Evolutionary conservation across 2,113 vertebrate species (phyloP).

Genomic region (Heliornis fulica): DNA sequence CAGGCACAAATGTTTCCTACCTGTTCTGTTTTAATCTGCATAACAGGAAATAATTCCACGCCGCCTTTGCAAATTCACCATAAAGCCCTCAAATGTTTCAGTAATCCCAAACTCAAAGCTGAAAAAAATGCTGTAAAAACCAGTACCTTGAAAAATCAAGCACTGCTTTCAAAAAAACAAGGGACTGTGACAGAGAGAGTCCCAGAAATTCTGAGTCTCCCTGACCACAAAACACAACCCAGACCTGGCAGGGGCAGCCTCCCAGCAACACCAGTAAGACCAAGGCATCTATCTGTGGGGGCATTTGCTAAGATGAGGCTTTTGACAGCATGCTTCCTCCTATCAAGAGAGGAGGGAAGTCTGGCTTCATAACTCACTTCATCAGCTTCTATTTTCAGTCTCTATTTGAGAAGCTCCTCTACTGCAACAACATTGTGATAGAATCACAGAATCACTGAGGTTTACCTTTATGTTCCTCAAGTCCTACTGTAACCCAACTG

Average conservation of each 20-base stretch:
- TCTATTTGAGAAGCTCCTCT: neutral
- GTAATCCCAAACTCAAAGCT: neutral
- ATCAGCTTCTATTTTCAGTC: neutral
- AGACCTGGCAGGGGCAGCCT: neutral
- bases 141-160: neutral
- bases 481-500: no score
- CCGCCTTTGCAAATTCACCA: neutral
- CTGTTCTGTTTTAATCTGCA: neutral
- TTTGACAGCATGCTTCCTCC: rapidly evolving
- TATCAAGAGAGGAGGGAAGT: rapidly evolving
- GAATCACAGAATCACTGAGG: no score
- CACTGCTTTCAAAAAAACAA: neutral
- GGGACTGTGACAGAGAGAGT: rapidly evolving
- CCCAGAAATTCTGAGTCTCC: neutral
- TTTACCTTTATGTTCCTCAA: no score
- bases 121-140: no score
- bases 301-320: neutral
- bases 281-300: rapidly evolving
- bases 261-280: rapidly evolving
- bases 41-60: neutral
- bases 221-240: neutral
- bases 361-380: neutral
- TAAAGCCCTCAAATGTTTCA: neutral
- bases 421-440: rapidly evolving
- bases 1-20: neutral